A percentile compares a stretch with the other conserved stretches of the same genome.
Evolutionary conservation across 1,140 invertebrate genomes (phyloP).

Genomic region (Heliothis virescens): DNA sequence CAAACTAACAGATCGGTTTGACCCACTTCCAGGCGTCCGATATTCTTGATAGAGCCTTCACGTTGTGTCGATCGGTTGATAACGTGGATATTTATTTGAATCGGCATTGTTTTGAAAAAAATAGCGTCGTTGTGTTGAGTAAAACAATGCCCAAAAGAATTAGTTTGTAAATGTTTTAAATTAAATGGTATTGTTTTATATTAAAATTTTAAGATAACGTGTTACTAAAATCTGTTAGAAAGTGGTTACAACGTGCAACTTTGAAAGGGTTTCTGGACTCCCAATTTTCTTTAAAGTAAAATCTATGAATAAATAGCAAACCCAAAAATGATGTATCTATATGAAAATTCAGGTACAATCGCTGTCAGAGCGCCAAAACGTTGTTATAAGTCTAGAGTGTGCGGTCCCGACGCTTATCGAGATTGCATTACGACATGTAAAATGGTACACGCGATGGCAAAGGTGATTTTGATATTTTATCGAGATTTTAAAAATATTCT

Average conservation of each 20-base stretch:
- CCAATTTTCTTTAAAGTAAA: too few relatives aligned
- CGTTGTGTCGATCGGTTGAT: not conserved
- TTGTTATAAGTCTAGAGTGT: slow-evolving; percentile 51
- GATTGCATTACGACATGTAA: slow-evolving; percentile 60
- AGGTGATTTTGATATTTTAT: slow-evolving; percentile 13
- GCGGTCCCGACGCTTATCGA: slow-evolving; percentile 53
- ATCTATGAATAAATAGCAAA: too few relatives aligned
- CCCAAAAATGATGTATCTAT: not conserved
- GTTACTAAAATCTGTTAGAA: too few relatives aligned
- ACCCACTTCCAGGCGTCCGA: slow-evolving; percentile 1
- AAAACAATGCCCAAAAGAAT: too few relatives aligned
- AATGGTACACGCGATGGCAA: slow-evolving; percentile 47
- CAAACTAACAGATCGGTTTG: not conserved
- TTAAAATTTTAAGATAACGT: too few relatives aligned
- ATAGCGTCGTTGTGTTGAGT: too few relatives aligned
- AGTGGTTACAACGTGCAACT: too few relatives aligned
- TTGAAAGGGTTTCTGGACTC: too few relatives aligned
- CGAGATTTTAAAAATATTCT: not conserved
- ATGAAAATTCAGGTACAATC: slow-evolving; percentile 8
- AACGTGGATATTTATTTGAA: not conserved
- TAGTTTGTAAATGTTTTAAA: too few relatives aligned
- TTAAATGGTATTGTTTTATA: too few relatives aligned
- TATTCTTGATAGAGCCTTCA: not conserved
- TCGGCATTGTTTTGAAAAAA: not conserved
- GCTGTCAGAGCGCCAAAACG: slow-evolving; percentile 19